Evolutionary conservation across 1,140 invertebrate genomes (phyloP), one percentile per base, ranked within the genome.

Genomic region (Ridgeia piscesae): DNA sequence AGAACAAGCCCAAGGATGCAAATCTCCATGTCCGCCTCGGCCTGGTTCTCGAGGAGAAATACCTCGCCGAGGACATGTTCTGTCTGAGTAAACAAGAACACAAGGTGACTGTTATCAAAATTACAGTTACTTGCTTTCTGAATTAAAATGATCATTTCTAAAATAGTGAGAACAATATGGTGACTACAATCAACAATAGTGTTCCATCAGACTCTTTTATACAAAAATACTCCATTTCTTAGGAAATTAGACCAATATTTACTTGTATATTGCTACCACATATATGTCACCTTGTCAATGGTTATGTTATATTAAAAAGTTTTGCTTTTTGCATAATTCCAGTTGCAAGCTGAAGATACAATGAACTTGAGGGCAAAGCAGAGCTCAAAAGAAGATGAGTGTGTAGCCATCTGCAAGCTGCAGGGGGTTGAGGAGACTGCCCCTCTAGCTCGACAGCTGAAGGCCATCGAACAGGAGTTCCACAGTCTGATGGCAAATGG

Each of bases 401-500:
- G 94, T 93, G 94, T 93, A 92, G 95, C 95, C n/a, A 96, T 96
- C 34, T 95, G 95, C 94, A 94, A 95, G 92, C 92, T 96, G 33
- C 94, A 94, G 91, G 95, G 95, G 0, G 95, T 95, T 2, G 92
- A 9, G n/a, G 89, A 92, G 0, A 92, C 94, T n/a, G 94, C 95
- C 35, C 95, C 95, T 0, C 93, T 95, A 6, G 93, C 95, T 33
- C 93, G 95, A 17, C 94, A 95, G 48, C 94, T 96, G 77, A 95
- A 95, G 91, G 95, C 95, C 21, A 94, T 96, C 91, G 95, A 96
- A 92, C 93, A 94, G 91, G 95, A 96, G 93, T 96, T 95, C 92
- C 95, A 96, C 91, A 93, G 94, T 92, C 92, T 95, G n/a, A 89
- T 95, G 6, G 93, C 94, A 31, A 93, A 90, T 33, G 94, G 94